These are phyloP conservation scores for Palythoa grandiflora DNA, from an alignment of 92 coral and sea anemone species.

Conservation along the genomic window DNA sequence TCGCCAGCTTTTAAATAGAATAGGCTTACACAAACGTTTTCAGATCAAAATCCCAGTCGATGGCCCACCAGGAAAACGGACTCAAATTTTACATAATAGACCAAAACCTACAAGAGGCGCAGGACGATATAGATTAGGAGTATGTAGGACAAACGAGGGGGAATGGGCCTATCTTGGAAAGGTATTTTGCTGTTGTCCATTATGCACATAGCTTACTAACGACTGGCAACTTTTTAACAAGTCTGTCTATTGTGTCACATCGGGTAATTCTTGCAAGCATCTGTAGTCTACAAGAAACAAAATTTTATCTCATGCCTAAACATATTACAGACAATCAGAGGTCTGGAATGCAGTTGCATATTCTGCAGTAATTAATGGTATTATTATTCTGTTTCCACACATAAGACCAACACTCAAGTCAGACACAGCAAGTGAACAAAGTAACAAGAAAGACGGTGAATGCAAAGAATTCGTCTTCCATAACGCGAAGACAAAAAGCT, in stretches of 20 bases:
- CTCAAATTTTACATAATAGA: neutral
- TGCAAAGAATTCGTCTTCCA: too few species aligned
- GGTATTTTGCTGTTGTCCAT: conserved; percentile 38
- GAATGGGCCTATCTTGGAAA: conserved; percentile 45
- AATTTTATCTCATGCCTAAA: too few species aligned
- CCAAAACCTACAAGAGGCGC: neutral
- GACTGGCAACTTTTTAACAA: neutral
- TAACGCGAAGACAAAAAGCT: too few species aligned
- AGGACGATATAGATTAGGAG: neutral
- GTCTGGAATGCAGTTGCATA: too few species aligned
- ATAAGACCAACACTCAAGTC: too few species aligned
- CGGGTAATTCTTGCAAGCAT: neutral
- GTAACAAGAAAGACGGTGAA: too few species aligned
- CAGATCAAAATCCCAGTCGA: neutral
- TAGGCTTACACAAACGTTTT: conserved; percentile 29
- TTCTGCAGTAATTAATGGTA: too few species aligned
- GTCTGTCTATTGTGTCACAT: neutral
- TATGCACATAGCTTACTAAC: neutral
- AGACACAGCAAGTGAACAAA: too few species aligned
- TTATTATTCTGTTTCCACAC: too few species aligned
- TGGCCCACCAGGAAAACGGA: conserved; percentile 38
- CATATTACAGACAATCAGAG: too few species aligned
- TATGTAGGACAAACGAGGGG: neutral
- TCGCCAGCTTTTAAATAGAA: neutral
- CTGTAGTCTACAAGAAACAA: neutral